Evolutionary conservation across 2,797 vertebrate genomes (phyloP).

Genomic region (Knipowitschia caucasica): DNA sequence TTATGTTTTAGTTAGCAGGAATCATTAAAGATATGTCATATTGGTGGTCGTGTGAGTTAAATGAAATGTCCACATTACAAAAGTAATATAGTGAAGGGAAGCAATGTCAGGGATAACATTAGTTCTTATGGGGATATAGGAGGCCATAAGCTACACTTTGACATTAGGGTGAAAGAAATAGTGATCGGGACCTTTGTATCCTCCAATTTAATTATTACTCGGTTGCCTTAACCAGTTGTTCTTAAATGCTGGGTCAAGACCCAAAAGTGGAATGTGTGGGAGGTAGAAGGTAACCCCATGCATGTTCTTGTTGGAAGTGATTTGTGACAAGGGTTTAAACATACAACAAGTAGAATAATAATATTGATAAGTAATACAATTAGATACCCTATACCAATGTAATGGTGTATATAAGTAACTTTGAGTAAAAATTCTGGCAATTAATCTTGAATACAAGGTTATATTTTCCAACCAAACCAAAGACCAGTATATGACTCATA

Average conservation of each 20-base stretch:
- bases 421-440: no score
- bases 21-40: slow-evolving; percentile 10
- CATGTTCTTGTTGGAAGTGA: not conserved
- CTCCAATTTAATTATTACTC: not conserved
- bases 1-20: slow-evolving; percentile 8
- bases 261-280: not conserved
- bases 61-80: slow-evolving; percentile 11
- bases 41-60: slow-evolving; percentile 5
- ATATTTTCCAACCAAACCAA: no score
- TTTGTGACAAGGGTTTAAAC: not conserved
- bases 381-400: no score
- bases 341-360: no score
- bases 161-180: slow-evolving; percentile 1
- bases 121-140: not conserved
- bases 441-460: no score
- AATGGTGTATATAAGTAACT: no score
- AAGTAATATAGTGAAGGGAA: slow-evolving; percentile 8
- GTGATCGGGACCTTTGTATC: not conserved
- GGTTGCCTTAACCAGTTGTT: slow-evolving; percentile 3
- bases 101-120: slow-evolving; percentile 13
- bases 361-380: no score
- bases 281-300: not conserved
- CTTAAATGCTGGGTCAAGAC: not conserved
- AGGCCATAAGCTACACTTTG: slow-evolving; percentile 1
- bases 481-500: not conserved